Percentiles rank a stretch among this genome's conserved stretches.
Evolutionary conservation across 2,113 vertebrate genomes (phyloP).

Genomic region (Hiodon alosoides): DNA sequence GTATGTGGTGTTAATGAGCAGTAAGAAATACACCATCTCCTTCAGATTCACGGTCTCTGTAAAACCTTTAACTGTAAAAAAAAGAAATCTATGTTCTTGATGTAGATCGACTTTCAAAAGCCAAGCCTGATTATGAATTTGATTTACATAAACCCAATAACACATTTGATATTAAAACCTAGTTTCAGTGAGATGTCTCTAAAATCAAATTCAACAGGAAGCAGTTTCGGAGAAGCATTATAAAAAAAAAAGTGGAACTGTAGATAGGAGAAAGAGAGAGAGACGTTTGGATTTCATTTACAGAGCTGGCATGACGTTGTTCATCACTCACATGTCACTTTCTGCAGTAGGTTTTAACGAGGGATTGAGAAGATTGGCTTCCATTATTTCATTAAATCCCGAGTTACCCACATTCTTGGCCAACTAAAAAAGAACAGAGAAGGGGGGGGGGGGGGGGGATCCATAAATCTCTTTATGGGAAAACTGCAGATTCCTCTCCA

Average conservation of each 20-base stretch:
- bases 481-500: too few species aligned
- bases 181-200: too few species aligned
- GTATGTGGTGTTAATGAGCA: too few species aligned
- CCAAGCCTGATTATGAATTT: background rate
- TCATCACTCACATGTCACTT: slow-evolving; percentile 57
- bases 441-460: background rate
- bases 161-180: too few species aligned
- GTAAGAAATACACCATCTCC: too few species aligned
- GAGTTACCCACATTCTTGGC: slow-evolving; percentile 61
- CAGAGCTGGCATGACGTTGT: background rate
- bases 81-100: too few species aligned
- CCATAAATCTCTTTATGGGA: too few species aligned
- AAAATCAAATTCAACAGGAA: too few species aligned
- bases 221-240: too few species aligned
- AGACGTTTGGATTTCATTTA: background rate
- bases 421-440: slow-evolving; percentile 42
- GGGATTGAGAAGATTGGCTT: slow-evolving; percentile 50
- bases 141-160: background rate
- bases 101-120: background rate
- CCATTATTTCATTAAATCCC: slow-evolving; percentile 61
- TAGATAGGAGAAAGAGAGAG: background rate
- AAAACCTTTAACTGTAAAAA: too few species aligned
- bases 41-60: too few species aligned
- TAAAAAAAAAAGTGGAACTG: background rate
- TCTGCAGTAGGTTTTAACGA: slow-evolving; percentile 52